Base-by-base conservation (phyloP, 1,140 invertebrate species). In the Zaprionus kolodkinae region DNA sequence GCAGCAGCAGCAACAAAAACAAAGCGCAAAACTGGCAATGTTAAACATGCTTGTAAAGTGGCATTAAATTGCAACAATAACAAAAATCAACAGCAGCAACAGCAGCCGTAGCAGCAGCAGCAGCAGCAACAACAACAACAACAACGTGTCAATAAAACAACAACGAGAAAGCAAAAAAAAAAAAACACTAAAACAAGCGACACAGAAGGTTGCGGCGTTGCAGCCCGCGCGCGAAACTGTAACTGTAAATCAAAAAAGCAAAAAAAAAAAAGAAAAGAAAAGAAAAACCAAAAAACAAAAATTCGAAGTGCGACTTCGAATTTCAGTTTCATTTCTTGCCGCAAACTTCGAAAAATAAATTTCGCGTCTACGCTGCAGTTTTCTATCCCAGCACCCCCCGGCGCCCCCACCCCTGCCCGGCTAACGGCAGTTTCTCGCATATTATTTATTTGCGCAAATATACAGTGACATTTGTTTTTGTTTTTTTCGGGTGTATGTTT, bases 41-140 rank as follows among this genome's bases (percentile, higher is more conserved):
- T 75, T 75, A 64, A 71, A 75, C 72, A 75, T 75, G 72, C 72
- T 75, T 71, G 72, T 75, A 75, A 75, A 75, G 67, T 75, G 72
- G 67, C 72, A 75, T 75, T 75, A 75, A 75, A 75, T 52, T 60
- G 60, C 67, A 75, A 75, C 72, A 75, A 71, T 64, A 70, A 75
- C 72, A 70, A 70, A 66, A 74, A 35, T 48, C 65, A 55, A 62
- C 64, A 73, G 10, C 64, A 72, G 2, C 62, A 54, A 10, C 35
- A 15, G 4, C 56, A 61, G n/a, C n/a, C n/a, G n/a, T n/a, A n/a
- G n/a, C 65, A 55, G 56, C 64, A 73, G 10, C 64, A 72, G 2
- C 62, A 54, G 13, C 35, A 15, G 4, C 56, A 61, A 70, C 12
- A 60, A 48, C 15, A 60, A 68, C 27, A 57, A 33, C 25, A 52